A percentile compares a stretch with the other conserved stretches of the same genome.
These are phyloP conservation scores for Chiroxiphia lanceolata DNA, from an alignment of 2,797 vertebrate species.

Conservation along the genomic window DNA sequence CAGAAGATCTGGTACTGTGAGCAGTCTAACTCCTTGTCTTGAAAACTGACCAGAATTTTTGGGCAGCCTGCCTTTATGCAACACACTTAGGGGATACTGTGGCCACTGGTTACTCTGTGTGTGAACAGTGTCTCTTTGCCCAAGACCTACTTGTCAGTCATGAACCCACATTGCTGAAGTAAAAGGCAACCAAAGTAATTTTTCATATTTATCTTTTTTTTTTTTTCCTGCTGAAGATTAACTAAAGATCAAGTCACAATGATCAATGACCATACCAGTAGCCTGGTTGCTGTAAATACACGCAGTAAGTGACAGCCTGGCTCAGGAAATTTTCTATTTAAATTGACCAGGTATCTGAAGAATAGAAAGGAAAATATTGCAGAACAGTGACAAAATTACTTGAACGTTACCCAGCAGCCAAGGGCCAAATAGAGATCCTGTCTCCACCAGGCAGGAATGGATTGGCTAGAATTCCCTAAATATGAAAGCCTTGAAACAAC, in stretches of 20 bases:
- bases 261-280: background rate
- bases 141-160: background rate
- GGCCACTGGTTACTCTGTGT: background rate
- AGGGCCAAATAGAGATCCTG: background rate
- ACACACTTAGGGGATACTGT: background rate
- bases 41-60: background rate
- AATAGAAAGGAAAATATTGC: background rate
- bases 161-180: background rate
- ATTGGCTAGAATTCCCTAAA: background rate
- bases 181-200: background rate
- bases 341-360: background rate
- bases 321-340: background rate
- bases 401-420: background rate
- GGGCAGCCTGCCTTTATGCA: background rate
- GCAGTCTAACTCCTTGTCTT: background rate
- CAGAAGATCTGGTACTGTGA: background rate
- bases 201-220: background rate
- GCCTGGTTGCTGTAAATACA: background rate
- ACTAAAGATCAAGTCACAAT: background rate
- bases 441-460: background rate
- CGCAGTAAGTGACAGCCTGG: background rate
- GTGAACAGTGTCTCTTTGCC: background rate
- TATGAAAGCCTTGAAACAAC: background rate
- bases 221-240: background rate
- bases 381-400: background rate